Percentiles rank a stretch among this genome's conserved stretches.
These are phyloP conservation scores for Pachydiplax longipennis DNA, from an alignment of 2,888 invertebrate genomes.

Conservation along the genomic window DNA sequence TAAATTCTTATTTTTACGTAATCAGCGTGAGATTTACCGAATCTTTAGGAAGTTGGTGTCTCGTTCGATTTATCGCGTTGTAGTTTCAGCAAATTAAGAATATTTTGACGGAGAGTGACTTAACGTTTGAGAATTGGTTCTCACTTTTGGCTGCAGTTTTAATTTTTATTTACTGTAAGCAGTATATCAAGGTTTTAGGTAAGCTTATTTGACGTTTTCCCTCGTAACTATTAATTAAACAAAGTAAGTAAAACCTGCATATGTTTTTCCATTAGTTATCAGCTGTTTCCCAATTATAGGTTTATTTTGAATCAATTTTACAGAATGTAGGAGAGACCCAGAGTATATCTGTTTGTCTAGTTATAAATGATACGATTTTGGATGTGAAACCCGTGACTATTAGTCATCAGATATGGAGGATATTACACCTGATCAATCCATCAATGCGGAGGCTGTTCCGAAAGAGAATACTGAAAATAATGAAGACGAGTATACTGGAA, in stretches of 20 bases:
- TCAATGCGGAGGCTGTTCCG: conserved; percentile 4
- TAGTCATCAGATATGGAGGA: conserved; percentile 45
- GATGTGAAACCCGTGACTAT: conserved; percentile 1
- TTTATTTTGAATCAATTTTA: neutral
- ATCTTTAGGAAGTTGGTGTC: too few species aligned
- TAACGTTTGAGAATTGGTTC: neutral
- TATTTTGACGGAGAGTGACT: neutral
- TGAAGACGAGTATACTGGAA: neutral
- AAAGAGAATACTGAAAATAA: neutral
- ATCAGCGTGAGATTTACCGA: too few species aligned
- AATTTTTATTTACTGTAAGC: neutral
- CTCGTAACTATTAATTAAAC: too few species aligned
- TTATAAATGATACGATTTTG: neutral
- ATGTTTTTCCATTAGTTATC: neutral
- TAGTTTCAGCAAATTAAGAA: too few species aligned
- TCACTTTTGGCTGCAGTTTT: neutral
- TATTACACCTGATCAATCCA: neutral
- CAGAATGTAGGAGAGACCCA: neutral
- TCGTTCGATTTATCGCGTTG: too few species aligned
- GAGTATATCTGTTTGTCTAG: neutral
- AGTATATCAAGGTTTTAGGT: neutral
- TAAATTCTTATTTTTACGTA: too few species aligned
- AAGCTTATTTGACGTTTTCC: neutral
- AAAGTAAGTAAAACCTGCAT: neutral
- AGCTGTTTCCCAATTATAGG: neutral